Evolutionary conservation across 2,888 invertebrate species (phyloP).

Genomic region (Tortrix viridana): DNA sequence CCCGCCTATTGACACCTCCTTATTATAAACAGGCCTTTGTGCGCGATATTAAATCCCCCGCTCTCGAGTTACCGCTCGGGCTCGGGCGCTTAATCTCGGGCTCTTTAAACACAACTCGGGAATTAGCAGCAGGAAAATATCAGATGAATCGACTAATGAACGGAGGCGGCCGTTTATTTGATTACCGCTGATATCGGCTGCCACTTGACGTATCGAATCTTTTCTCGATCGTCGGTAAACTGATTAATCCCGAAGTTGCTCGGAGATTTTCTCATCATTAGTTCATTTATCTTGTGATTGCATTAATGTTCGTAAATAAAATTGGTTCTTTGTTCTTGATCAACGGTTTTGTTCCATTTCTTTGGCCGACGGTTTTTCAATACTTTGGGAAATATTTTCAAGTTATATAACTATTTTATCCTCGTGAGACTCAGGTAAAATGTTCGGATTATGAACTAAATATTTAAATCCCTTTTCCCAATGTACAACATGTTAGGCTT

Average conservation of each 20-base stretch:
- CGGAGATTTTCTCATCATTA: not conserved
- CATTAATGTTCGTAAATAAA: not conserved
- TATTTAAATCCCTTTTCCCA: too few relatives aligned
- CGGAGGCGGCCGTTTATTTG: conserved; percentile 31
- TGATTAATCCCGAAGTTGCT: conserved; percentile 10
- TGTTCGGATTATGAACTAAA: too few relatives aligned
- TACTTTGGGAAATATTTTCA: too few relatives aligned
- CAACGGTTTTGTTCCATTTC: too few relatives aligned
- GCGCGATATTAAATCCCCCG: conserved; percentile 25
- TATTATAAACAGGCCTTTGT: conserved; percentile 21
- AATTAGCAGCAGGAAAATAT: conserved; percentile 35
- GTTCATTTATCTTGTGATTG: not conserved
- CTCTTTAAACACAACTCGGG: conserved; percentile 24
- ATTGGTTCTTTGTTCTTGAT: not conserved
- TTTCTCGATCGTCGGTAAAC: conserved; percentile 19
- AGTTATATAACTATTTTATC: too few relatives aligned
- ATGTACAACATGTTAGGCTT: too few relatives aligned
- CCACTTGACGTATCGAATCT: conserved; percentile 12
- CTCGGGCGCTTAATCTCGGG: conserved; percentile 8
- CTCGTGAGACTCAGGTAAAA: too few relatives aligned
- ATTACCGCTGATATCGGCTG: conserved; percentile 5
- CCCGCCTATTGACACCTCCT: conserved; percentile 24
- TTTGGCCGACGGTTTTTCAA: too few relatives aligned
- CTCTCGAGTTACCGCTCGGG: not conserved
- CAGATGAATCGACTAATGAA: conserved; percentile 34